Base-by-base conservation (phyloP, 2,113 vertebrate genomes). In the Mormyrus iriodes region DNA sequence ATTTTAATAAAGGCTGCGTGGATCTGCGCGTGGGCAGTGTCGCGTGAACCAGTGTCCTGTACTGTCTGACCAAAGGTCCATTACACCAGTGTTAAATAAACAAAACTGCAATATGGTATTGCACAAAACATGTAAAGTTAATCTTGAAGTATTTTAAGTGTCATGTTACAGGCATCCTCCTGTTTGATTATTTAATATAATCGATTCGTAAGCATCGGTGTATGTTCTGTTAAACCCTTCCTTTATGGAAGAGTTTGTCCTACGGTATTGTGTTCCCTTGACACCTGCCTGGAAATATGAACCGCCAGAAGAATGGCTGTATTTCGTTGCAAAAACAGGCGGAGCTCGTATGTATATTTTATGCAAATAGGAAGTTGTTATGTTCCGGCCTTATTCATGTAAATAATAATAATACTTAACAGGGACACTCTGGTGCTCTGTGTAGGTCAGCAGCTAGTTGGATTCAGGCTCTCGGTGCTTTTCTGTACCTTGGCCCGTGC, bases 291-390 rank as follows among this genome's bases (percentile, higher is more conserved):
- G 89, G 48, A 82, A 88, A 90, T 27, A 8, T 10, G 65, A 82
- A 42, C 89, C 85, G 42, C 24, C 46, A 7, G 39, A 85, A 58
- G 61, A 82, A 76, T 27, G 84, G 55, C 13, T 42, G 85, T 65
- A 76, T 86, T 89, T 55, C 15, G 44, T 87, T n/a, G 89, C 85
- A 73, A n/a, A 53, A 55, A 49, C 86, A 88, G 51, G 76, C 3
- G 31, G 9, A 31, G 39, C n/a, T 24, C 65, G n/a, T 83, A 82
- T 90, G 65, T 73, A 90, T 79, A 51, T 90, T 83, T 88, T 61
- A 88, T 90, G 85, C 49, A 90, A 88, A 90, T 61, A 39, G 24
- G 51, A 39, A 21, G 24, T 42, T 83, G 39, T 48, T 42, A 79
- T 42, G 35, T 0, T 79, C 31, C 2, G 73, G 31, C 35, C 35